Evolutionary conservation across 2,797 vertebrate genomes (phyloP).

Genomic region (Rhadinocentrus ornatus): DNA sequence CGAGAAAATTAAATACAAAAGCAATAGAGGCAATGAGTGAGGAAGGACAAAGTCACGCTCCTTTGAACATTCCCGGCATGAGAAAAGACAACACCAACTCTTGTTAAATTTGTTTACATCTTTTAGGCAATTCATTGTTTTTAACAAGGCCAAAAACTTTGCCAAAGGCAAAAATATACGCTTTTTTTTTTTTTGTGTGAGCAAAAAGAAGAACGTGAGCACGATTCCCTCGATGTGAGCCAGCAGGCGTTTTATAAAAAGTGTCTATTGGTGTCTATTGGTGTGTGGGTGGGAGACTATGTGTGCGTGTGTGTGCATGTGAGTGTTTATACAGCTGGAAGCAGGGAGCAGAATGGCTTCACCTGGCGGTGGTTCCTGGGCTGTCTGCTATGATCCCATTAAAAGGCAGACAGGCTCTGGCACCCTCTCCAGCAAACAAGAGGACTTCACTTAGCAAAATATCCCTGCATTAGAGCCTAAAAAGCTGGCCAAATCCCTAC

Average conservation of each 20-base stretch:
- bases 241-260: conserved; percentile 55
- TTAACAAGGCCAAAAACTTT: conserved; percentile 65
- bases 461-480: conserved; percentile 69
- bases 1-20: conserved; percentile 42
- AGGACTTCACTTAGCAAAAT: conserved; percentile 69
- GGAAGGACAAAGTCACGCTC: conserved; percentile 45
- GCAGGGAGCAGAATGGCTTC: conserved; percentile 71
- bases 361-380: conserved; percentile 74
- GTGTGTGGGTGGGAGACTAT: conserved; percentile 24
- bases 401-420: conserved; percentile 77
- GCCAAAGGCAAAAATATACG: conserved; percentile 50
- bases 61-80: conserved; percentile 53
- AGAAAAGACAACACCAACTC: conserved; percentile 60
- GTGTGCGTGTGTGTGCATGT: conserved; percentile 28
- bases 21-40: conserved; percentile 23
- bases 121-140: conserved; percentile 57
- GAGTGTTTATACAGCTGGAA: conserved; percentile 77
- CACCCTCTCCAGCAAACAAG: conserved; percentile 75
- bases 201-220: conserved; percentile 47
- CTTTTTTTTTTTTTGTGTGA: conserved; percentile 59
- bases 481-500: conserved; percentile 70
- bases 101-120: conserved; percentile 74
- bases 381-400: conserved; percentile 74
- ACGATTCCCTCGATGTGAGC: conserved; percentile 45
- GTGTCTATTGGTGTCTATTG: conserved; percentile 51